Evolutionary conservation across 2,797 vertebrate species (phyloP), one percentile per base, ranked within the genome.

Genomic region (Crypturellus tataupa): DNA sequence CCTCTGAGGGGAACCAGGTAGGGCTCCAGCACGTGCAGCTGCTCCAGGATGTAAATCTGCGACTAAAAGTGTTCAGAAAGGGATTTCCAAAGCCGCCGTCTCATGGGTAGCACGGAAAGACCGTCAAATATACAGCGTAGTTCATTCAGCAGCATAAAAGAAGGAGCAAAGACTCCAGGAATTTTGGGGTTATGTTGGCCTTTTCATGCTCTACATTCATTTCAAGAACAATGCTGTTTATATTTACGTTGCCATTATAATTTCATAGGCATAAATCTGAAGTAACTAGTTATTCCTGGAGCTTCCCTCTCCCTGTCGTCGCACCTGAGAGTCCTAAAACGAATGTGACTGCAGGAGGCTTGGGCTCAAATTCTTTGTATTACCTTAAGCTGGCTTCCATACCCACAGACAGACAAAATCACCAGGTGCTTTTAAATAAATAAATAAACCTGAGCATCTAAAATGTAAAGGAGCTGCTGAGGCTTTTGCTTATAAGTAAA

Each of bases 391-490:
- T 82, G 68, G 9, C 65, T 75, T 85, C 62, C 29, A 78, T 85
- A 68, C 40, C 33, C 44, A 42, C n/a, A 31, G 68, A 12, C 33
- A 80, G 62, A 71, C 37, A 35, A 21, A 71, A 49, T 23, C 6
- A 55, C 14, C 9, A 31, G 25, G 68, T 29, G 31, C 59, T 94
- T 49, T 49, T 49, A 49, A 13, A 20, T 37, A 55, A 31, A 83
- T 72, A 60, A 23, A 40, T 64, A 35, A 79, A 1, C 77, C 75
- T 78, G 85, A 71, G 76, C 33, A 80, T 87, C 39, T 92, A 56
- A 94, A 89, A 90, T 80, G 67, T 47, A 87, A 72, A 92, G 88
- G 63, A 3, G 9, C 73, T 81, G 24, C 46, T 60, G 65, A 84
- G 47, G 35, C n/a, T 55, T 17, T 17, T 40, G 58, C 0, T 0